A percentile compares a stretch with the other conserved stretches of the same genome.
These are phyloP conservation scores for Xerus inauris DNA, from an alignment of 2,113 vertebrate genomes.

Conservation along the genomic window DNA sequence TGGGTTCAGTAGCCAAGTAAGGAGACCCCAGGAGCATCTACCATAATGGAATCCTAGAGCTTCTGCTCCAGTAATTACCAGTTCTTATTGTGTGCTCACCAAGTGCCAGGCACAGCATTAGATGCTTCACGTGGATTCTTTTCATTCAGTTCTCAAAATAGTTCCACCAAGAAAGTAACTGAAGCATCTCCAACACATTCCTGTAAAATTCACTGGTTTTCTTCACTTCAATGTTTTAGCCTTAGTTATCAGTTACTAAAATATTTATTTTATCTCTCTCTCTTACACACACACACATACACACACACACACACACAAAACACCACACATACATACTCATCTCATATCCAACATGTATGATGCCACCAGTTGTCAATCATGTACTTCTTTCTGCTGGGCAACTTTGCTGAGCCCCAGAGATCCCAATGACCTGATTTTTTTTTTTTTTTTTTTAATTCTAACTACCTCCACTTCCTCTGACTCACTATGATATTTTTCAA, in stretches of 20 bases:
- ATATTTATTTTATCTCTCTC: neutral
- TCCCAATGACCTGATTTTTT: neutral
- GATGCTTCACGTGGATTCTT: neutral
- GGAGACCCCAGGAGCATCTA: neutral
- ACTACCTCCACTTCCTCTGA: neutral
- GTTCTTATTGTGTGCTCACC: neutral
- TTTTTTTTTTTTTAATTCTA: neutral
- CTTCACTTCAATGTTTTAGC: neutral
- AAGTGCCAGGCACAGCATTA: neutral
- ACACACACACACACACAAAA: neutral
- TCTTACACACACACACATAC: no score
- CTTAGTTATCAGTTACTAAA: neutral
- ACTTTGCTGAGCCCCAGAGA: neutral
- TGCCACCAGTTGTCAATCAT: neutral
- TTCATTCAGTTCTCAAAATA: neutral
- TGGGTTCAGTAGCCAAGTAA: neutral
- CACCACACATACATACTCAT: neutral
- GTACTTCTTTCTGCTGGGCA: neutral
- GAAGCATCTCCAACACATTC: neutral
- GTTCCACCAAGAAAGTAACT: neutral
- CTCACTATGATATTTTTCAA: neutral
- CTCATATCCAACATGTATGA: neutral
- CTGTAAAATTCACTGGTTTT: neutral
- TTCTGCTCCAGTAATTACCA: neutral
- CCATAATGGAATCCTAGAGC: neutral